Evolutionary conservation across 2,888 invertebrate genomes (phyloP).

Genomic region (Leptogaster cylindrica): DNA sequence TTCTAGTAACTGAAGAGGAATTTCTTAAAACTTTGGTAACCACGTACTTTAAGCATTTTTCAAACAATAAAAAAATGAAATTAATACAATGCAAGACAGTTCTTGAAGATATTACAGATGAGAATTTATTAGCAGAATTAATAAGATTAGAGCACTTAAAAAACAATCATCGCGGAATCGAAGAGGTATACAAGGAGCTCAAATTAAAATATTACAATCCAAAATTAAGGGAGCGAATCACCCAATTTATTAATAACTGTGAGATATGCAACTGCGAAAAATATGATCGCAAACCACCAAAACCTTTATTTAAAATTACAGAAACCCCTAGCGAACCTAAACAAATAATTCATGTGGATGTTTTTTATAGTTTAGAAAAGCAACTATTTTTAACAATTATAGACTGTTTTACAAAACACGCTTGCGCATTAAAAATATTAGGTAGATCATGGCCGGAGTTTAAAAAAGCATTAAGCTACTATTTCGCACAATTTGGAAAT

Average conservation of each 20-base stretch:
- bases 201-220: no score
- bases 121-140: no score
- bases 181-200: no score
- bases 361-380: conserved; percentile 34
- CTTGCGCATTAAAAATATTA: conserved; percentile 22
- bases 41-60: neutral
- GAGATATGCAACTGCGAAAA: no score
- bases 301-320: conserved; percentile 8
- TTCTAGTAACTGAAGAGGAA: neutral
- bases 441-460: conserved; percentile 37
- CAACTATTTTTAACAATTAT: conserved; percentile 38
- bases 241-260: no score
- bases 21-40: neutral
- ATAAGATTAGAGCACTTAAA: no score
- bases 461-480: conserved; percentile 2
- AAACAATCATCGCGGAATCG: no score
- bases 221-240: no score
- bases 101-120: neutral
- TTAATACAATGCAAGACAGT: neutral
- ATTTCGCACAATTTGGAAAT: neutral
- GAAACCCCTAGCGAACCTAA: conserved; percentile 14
- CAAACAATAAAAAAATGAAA: no score
- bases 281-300: neutral
- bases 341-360: conserved; percentile 39
- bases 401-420: conserved; percentile 40